phyloP scores from a whole-genome alignment of 2,113 vertebrate genomes.

The Oenanthe oenanthe region DNA sequence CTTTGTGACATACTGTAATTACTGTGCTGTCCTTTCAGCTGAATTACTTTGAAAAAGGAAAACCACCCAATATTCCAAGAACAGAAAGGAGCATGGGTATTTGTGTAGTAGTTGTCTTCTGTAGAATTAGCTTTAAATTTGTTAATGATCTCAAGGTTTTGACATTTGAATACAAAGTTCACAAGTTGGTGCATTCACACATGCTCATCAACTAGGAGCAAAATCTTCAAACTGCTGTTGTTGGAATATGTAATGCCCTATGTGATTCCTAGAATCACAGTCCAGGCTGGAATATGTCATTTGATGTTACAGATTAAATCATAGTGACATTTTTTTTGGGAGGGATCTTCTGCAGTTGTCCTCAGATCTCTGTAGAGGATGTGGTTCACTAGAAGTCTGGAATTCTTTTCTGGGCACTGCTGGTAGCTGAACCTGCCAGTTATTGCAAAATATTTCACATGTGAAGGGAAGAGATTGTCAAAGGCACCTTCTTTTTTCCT shows the following conservation, averaged over 20 bases:
- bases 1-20: not conserved
- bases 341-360: not conserved
- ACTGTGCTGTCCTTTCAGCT: not conserved
- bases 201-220: not conserved
- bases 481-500: not conserved
- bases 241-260: not conserved
- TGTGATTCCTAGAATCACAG: not conserved
- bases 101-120: not conserved
- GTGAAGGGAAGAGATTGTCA: not conserved
- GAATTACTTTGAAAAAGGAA: not conserved
- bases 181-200: accelerated
- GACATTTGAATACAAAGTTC: not conserved
- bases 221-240: not conserved
- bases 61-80: not conserved
- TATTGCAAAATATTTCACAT: not conserved
- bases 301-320: not conserved
- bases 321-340: not conserved
- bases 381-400: not conserved
- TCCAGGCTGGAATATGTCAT: not conserved
- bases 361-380: not conserved
- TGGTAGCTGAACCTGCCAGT: not conserved
- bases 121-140: not conserved
- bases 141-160: not conserved
- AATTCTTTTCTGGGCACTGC: not conserved
- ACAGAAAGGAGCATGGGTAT: not conserved